Evolutionary conservation across 2,113 vertebrate species (phyloP).

Genomic region (Pluvialis apricaria): DNA sequence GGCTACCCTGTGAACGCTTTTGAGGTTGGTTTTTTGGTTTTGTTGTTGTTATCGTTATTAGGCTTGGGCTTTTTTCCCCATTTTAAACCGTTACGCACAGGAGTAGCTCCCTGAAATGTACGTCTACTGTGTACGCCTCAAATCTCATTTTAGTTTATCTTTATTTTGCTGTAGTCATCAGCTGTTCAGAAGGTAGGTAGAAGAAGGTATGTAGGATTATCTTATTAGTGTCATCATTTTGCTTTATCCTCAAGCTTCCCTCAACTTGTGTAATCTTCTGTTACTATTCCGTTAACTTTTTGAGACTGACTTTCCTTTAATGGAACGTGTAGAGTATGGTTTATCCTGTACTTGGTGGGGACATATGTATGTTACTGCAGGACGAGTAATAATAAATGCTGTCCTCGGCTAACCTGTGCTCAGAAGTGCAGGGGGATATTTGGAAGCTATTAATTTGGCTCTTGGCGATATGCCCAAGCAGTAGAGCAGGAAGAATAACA

Average conservation of each 20-base stretch:
- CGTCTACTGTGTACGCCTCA: neutral
- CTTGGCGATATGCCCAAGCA: neutral
- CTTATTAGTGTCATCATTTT: neutral
- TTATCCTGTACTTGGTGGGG: neutral
- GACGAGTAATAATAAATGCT: neutral
- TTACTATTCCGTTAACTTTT: neutral
- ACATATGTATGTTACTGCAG: neutral
- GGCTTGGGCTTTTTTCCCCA: neutral
- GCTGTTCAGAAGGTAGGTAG: neutral
- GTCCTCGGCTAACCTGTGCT: neutral
- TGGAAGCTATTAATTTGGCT: neutral
- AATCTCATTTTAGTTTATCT: neutral
- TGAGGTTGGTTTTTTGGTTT: neutral
- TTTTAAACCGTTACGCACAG: neutral
- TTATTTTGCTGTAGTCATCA: neutral
- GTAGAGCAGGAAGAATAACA: neutral
- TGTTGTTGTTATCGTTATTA: neutral
- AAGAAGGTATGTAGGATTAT: neutral
- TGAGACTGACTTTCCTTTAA: neutral
- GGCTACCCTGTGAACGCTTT: neutral
- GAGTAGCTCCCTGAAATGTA: neutral
- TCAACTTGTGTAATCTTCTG: neutral
- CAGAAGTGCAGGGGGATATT: neutral
- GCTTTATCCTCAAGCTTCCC: neutral
- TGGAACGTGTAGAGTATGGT: neutral